A percentile compares a stretch with the other conserved stretches of the same genome.
phyloP scores from a whole-genome alignment of 2,797 vertebrate genomes.

The Carapus acus region DNA sequence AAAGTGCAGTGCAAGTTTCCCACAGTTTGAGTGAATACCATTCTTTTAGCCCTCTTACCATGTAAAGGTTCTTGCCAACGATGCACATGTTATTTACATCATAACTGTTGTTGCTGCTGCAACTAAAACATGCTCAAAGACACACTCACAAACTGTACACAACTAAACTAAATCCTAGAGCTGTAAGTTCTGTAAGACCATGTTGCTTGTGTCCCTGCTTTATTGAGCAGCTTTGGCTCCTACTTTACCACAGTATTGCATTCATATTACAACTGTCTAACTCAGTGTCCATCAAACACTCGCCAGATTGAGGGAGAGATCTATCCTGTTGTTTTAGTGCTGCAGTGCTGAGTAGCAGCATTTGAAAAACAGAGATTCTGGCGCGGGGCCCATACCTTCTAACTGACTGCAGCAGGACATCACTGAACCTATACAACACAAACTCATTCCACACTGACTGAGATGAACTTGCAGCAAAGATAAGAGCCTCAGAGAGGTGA shows the following conservation, averaged over 20 bases:
- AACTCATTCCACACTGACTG: slow-evolving; percentile 28
- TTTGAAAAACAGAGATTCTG: slow-evolving; percentile 43
- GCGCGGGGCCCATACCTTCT: slow-evolving; percentile 50
- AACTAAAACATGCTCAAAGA: background rate
- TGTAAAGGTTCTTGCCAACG: background rate
- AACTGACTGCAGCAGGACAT: slow-evolving; percentile 57
- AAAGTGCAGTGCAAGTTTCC: background rate
- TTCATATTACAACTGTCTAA: slow-evolving; percentile 30
- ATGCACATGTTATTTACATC: background rate
- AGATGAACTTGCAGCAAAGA: slow-evolving; percentile 17
- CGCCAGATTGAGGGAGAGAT: slow-evolving; percentile 41
- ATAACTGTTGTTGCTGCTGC: no score
- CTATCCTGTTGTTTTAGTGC: slow-evolving; percentile 59
- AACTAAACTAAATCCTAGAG: slow-evolving; percentile 35
- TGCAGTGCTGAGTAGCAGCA: slow-evolving; percentile 66
- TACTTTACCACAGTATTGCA: no score
- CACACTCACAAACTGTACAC: slow-evolving; percentile 12
- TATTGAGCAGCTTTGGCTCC: slow-evolving; percentile 53
- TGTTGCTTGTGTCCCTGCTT: slow-evolving; percentile 56
- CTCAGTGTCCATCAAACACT: background rate
- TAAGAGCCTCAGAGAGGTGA: slow-evolving; percentile 28
- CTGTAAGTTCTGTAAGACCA: slow-evolving; percentile 44
- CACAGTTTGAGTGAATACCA: background rate
- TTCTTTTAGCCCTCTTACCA: background rate
- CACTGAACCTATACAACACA: slow-evolving; percentile 23